Base-by-base conservation (phyloP, 1,140 invertebrate species). In the Conus ventricosus region DNA sequence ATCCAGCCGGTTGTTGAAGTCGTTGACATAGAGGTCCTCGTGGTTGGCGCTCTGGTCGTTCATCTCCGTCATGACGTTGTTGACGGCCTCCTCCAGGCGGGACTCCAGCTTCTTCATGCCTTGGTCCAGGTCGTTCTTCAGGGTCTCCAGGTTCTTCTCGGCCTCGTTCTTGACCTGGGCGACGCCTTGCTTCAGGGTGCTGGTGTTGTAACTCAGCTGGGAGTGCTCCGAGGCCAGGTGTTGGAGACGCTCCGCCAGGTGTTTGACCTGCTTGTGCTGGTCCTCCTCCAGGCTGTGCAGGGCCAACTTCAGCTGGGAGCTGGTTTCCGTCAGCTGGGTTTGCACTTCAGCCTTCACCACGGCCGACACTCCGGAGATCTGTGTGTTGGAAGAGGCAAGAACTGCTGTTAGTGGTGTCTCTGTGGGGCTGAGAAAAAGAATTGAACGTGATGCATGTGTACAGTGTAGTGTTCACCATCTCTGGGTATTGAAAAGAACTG, bases 261-360 rank as follows among this genome's bases (percentile, higher is more conserved):
- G 53, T 23, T 10, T 23, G 4, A 63, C 8, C 82, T 84, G 55
- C 15, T 53, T 4, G 13, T 25, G 11, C 27, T 51, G 80, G 80
- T 81, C 80, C 2, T 23, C 51, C 13, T 81, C 80, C 15, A 81
- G 80, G 51, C 10, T 20, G 8, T 81, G 51, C 39, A 54, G 80
- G 15, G 39, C 51, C 23, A 5, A 6, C 55, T 53, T 54, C 55
- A 84, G 55, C 54, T 60, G 17, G 54, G 82, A 25, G 20, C 27
- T 27, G n/a, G 57, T 63, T 55, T 63, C 57, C 6, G 55, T 63
- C 13, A 84, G n/a, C 82, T 84, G 55, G 20, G 3, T 27, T 55
- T 84, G 82, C 20, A 84, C 57, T 23, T 84, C 54, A 6, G 82
- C 82, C 82, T 84, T 84, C 55, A 84, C 57, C 82, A 84, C 23